Percentiles rank a stretch among this genome's conserved stretches.
phyloP scores from a whole-genome alignment of 2,113 vertebrate species.

The Mesembrinibis cayennensis region DNA sequence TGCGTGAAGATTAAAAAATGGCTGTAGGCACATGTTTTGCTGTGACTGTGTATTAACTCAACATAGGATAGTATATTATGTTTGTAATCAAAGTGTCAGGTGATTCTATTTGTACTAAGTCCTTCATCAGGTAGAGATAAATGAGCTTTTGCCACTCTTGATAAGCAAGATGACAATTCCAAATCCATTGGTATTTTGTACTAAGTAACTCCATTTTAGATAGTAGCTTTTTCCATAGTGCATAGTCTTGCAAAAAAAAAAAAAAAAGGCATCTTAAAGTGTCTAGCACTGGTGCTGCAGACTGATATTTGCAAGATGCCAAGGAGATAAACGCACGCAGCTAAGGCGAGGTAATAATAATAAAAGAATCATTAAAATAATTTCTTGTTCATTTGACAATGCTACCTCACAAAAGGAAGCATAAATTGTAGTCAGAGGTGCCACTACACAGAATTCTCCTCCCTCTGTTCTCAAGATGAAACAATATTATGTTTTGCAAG shows the following conservation, averaged over 20 bases:
- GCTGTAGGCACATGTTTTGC: neutral
- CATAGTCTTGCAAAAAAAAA: neutral
- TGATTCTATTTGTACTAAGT: neutral
- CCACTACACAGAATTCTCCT: neutral
- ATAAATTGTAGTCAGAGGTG: neutral
- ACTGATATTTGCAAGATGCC: neutral
- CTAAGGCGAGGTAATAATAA: neutral
- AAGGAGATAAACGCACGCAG: neutral
- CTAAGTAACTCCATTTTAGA: neutral
- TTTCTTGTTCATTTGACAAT: neutral
- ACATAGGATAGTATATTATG: neutral
- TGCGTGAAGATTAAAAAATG: neutral
- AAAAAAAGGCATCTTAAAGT: neutral
- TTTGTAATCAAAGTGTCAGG: neutral
- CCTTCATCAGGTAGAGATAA: neutral
- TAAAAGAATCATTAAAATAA: neutral
- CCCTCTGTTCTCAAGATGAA: neutral
- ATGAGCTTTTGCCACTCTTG: neutral
- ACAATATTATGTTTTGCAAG: neutral
- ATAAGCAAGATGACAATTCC: neutral
- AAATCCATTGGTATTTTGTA: neutral
- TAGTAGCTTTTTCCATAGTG: neutral
- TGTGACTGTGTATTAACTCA: neutral
- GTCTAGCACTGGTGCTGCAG: neutral
- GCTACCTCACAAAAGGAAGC: neutral